Evolutionary conservation across 2,113 vertebrate species (phyloP), one percentile per base, ranked within the genome.

Genomic region (Bubo blakistoni): DNA sequence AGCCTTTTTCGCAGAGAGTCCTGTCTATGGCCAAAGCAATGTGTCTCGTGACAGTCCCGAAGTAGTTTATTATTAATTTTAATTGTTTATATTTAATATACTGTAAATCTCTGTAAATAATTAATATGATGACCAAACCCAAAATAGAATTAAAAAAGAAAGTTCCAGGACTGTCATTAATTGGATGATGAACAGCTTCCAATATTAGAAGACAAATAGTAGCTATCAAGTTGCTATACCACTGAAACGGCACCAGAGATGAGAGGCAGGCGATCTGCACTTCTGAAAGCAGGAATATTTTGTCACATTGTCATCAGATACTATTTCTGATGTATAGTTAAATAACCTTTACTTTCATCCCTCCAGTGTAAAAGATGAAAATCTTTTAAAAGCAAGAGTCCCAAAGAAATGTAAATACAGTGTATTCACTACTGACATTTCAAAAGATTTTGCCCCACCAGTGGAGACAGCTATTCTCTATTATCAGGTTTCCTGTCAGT

Each of bases 371-470:
- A 95, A 89, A 97, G 96, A 97, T 96, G 82, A 97, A 98, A 97
- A 98, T 97, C 96, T 97, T 96, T 96, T 96, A 93, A 97, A 97
- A 98, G 82, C 27, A 0, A 36, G 61, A 94, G 85, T 97, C 95
- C 96, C 95, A 97, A 97, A 97, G 97, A 98, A 98, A 98, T 98
- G 97, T 98, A 98, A 98, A 98, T 97, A 96, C 16, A 92, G 77
- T 80, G 96, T 90, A 97, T 97, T 97, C 95, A 95, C 90, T 57
- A n/a, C 81, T 98, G 98, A 97, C 96, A 98, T 98, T 98, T 98
- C 96, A 96, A 98, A 98, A 97, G 97, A 96, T 87, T 93, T 82
- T 92, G 74, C 72, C 97, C 98, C 95, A 98, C 94, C 89, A 95
- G 97, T 89, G 72, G 92, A 89, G 94, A 88, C 81, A 94, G 81